Evolutionary conservation across 2,888 invertebrate species (phyloP), one percentile per base, ranked within the genome.

Genomic region (Epicampocera succincta): DNA sequence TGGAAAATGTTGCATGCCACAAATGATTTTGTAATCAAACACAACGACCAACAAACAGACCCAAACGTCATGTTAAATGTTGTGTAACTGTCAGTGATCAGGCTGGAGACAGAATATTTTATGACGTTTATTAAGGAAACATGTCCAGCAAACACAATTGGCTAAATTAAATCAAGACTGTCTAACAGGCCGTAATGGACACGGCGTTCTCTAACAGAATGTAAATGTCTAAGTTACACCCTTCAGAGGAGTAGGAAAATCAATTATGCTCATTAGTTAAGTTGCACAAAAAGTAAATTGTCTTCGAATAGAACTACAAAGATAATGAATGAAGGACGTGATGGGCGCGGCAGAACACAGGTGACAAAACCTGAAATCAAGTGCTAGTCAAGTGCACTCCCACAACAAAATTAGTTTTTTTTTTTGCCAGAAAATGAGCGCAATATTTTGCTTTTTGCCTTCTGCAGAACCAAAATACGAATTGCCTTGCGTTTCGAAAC

Each of bases 51-150:
- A 44, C 69, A 63, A 77, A 52, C 44, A 60, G 21, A 61, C 46
- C 56, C 50, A 61, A 69, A 40, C 17, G 48, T 40, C 44, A 48
- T 78, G 69, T 78, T 68, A 77, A 54, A 60, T 66, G 54, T 71
- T 78, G 60, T 74, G 71, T 77, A 82, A 71, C 38, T 74, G 82
- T 82, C 74, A 72, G 38, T 56, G 33, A 19, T 63, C 25, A 33
- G 15, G 50, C 60, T 60, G 61, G 50, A 19, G 25, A 17, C 46
- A 52, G 44, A n/a, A n/a, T 12, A 33, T 52, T 21, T 58, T 38
- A 19, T 60, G 17, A 5, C 1, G 17, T 9, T 9, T 4, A n/a
- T 8, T 29, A 52, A n/a, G 15, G 15, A 46, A 21, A 65, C 33
- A 66, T 60, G 50, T 66, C 52, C 5, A 72, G 44, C 0, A 65